phyloP scores from a whole-genome alignment of 2,888 invertebrate species.

The Sinhomidia bicolor region DNA sequence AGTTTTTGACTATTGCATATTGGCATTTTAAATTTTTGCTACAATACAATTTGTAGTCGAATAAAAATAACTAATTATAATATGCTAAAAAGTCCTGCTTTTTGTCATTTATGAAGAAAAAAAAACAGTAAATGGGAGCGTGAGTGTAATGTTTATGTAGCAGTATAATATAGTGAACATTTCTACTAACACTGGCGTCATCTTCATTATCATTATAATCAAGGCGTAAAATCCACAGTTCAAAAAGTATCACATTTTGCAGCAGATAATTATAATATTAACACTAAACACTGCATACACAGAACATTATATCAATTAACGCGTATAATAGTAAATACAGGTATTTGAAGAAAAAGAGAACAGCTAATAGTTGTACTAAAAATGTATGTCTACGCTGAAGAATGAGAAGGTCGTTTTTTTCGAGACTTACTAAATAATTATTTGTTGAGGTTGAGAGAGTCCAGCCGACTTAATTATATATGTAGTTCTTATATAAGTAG shows the following conservation, averaged over 20 bases:
- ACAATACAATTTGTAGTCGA: conserved; percentile 12
- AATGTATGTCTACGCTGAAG: not conserved
- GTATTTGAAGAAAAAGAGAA: not conserved
- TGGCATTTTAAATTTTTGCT: conserved; percentile 31
- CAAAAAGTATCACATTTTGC: conserved; percentile 62
- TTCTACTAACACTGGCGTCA: not conserved
- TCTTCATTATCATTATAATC: not conserved
- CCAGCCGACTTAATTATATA: not conserved
- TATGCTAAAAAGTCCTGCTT: conserved; percentile 53
- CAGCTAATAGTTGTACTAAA: conserved; percentile 14
- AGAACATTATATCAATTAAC: not conserved
- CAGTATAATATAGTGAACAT: not conserved
- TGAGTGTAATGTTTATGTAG: not conserved
- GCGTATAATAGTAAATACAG: not conserved
- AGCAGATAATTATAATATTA: too few species aligned
- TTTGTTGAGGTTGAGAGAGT: too few species aligned
- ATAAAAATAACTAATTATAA: not conserved
- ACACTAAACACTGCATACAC: conserved; percentile 26
- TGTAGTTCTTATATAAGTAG: not conserved
- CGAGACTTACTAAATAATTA: too few species aligned
- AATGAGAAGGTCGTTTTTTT: not conserved
- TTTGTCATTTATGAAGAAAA: conserved; percentile 8
- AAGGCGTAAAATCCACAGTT: conserved; percentile 51
- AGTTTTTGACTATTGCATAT: conserved; percentile 26
- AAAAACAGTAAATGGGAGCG: not conserved